Percentiles rank a stretch among this genome's conserved stretches.
phyloP scores from a whole-genome alignment of 2,113 vertebrate species.

The Nipponia nippon region DNA sequence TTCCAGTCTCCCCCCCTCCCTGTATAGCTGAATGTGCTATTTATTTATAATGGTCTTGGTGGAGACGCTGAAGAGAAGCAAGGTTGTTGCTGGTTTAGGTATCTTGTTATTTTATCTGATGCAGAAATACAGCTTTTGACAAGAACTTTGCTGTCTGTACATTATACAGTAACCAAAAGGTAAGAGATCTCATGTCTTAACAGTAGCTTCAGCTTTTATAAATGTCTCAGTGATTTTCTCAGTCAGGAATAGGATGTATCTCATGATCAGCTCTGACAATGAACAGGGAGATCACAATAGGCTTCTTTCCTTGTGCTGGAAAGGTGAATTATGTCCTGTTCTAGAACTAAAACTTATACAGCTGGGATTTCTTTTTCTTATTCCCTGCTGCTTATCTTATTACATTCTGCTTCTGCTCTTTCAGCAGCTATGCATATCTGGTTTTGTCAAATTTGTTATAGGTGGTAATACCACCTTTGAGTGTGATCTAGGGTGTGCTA shows the following conservation, averaged over 20 bases:
- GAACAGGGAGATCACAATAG: not conserved
- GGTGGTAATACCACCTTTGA: not conserved
- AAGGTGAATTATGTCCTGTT: not conserved
- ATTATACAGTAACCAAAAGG: not conserved
- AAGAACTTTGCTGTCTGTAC: not conserved
- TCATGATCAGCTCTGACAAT: not conserved
- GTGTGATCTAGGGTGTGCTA: not conserved
- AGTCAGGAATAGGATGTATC: not conserved
- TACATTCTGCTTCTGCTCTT: not conserved
- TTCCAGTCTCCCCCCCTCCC: accelerated
- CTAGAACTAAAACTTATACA: not conserved
- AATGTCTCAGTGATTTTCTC: not conserved
- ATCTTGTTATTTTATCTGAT: not conserved
- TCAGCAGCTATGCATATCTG: not conserved
- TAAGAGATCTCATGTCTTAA: not conserved
- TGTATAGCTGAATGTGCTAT: not conserved
- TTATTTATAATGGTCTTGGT: not conserved
- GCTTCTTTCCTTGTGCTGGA: not conserved
- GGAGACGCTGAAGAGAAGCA: not conserved
- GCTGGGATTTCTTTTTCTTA: not conserved
- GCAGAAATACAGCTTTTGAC: not conserved
- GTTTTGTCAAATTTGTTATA: not conserved
- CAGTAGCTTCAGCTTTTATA: not conserved
- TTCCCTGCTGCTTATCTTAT: not conserved
- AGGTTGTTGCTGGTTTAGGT: not conserved